Evolutionary conservation across 2,888 invertebrate species (phyloP).

Genomic region (Flexamia atlantica): DNA sequence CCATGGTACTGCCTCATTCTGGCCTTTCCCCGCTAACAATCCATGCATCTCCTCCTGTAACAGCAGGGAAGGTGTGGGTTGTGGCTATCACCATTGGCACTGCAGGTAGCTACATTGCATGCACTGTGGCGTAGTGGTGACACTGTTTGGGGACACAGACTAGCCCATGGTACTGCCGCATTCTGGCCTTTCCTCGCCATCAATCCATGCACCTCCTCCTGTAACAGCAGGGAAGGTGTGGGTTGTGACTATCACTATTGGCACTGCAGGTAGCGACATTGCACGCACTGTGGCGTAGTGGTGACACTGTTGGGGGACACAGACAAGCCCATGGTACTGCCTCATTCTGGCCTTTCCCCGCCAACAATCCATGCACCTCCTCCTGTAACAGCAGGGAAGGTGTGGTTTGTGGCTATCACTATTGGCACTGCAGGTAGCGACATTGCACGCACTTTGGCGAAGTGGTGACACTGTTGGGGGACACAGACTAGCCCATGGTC

Average conservation of each 20-base stretch:
- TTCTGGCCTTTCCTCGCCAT: slow-evolving; percentile 11
- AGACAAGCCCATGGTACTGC: slow-evolving; percentile 39
- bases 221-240: slow-evolving; percentile 59
- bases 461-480: slow-evolving; percentile 48
- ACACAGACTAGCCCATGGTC: slow-evolving; percentile 42
- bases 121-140: slow-evolving; percentile 2
- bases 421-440: slow-evolving; percentile 26
- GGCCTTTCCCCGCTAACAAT: neutral
- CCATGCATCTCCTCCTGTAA: slow-evolving; percentile 48
- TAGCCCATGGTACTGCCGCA: slow-evolving; percentile 29
- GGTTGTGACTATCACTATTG: slow-evolving; percentile 17
- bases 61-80: slow-evolving; percentile 57
- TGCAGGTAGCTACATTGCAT: slow-evolving; percentile 33
- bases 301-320: slow-evolving; percentile 50
- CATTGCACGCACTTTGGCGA: slow-evolving; percentile 4
- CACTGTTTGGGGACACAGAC: slow-evolving; percentile 48
- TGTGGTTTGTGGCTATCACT: slow-evolving; percentile 41
- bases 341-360: slow-evolving; percentile 3
- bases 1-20: slow-evolving; percentile 38
- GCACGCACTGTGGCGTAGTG: slow-evolving; percentile 16
- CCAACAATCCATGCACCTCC: slow-evolving; percentile 12
- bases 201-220: slow-evolving; percentile 39
- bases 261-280: slow-evolving; percentile 21
- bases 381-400: slow-evolving; percentile 61
- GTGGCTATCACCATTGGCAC: slow-evolving; percentile 20